Conservation (phyloP, 2,113 vertebrate species). For the Gnathonemus longibarbis region DNA sequence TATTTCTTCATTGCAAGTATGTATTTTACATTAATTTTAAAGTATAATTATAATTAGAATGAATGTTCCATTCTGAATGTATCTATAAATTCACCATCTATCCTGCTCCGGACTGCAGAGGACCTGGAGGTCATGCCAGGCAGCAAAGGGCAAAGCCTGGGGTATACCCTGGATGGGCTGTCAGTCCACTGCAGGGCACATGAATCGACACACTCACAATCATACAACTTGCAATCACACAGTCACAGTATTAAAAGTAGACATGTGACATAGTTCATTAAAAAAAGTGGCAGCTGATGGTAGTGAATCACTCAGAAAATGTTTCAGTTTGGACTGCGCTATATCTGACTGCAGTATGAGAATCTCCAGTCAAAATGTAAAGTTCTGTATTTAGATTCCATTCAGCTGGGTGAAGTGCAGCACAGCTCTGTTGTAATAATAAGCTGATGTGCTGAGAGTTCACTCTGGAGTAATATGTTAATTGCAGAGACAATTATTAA, state of each 20-base stretch:
- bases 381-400: background rate
- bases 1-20: background rate
- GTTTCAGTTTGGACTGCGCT: background rate
- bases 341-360: background rate
- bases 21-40: background rate
- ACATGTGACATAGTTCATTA: background rate
- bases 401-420: background rate
- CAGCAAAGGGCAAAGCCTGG: background rate
- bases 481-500: background rate
- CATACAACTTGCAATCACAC: background rate
- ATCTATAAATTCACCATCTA: background rate
- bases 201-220: background rate
- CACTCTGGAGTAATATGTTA: background rate
- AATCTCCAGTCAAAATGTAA: background rate
- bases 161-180: background rate
- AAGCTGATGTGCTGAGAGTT: background rate
- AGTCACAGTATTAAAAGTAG: background rate
- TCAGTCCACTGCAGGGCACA: background rate
- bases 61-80: background rate
- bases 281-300: background rate
- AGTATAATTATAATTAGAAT: background rate
- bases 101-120: background rate
- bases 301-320: background rate
- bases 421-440: background rate
- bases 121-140: background rate